Conservation (phyloP, 2,888 invertebrate genomes). For the Altica lythri region DNA sequence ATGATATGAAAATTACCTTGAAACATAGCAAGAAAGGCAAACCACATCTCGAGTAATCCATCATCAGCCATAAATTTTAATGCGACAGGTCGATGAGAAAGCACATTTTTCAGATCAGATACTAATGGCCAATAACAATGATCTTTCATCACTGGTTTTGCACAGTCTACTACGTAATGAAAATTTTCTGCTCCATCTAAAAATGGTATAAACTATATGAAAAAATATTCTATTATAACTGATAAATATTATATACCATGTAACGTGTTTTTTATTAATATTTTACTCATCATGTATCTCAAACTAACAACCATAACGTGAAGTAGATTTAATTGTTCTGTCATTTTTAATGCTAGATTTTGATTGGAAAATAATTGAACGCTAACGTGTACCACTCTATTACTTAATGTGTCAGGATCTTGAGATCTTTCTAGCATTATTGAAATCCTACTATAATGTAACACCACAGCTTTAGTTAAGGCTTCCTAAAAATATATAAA, state of each 20-base stretch:
- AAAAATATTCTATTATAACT: slow-evolving; percentile 76
- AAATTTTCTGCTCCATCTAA: slow-evolving; percentile 76
- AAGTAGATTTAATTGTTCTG: slow-evolving; percentile 84
- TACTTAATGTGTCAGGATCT: slow-evolving; percentile 90
- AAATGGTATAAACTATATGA: slow-evolving; percentile 33
- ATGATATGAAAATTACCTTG: slow-evolving; percentile 69
- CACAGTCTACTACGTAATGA: slow-evolving; percentile 93
- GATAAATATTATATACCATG: slow-evolving; percentile 68
- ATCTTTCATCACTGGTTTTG: slow-evolving; percentile 90
- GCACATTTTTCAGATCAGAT: slow-evolving; percentile 94
- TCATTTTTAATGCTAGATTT: slow-evolving; percentile 87
- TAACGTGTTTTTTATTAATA: slow-evolving; percentile 83
- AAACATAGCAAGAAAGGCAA: slow-evolving; percentile 89
- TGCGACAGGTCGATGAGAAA: slow-evolving; percentile 91
- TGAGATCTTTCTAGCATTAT: slow-evolving; percentile 83
- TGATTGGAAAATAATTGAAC: slow-evolving; percentile 97
- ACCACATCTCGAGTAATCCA: slow-evolving; percentile 93
- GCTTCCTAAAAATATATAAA: slow-evolving; percentile 65
- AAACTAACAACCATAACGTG: slow-evolving; percentile 92
- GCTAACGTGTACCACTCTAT: slow-evolving; percentile 96
- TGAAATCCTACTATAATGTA: slow-evolving; percentile 95
- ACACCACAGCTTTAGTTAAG: slow-evolving; percentile 90
- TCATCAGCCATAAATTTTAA: slow-evolving; percentile 87
- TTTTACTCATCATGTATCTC: slow-evolving; percentile 91
- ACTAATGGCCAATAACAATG: slow-evolving; percentile 99